Evolutionary conservation across 2,113 vertebrate species (phyloP).

Genomic region (Colius striatus): DNA sequence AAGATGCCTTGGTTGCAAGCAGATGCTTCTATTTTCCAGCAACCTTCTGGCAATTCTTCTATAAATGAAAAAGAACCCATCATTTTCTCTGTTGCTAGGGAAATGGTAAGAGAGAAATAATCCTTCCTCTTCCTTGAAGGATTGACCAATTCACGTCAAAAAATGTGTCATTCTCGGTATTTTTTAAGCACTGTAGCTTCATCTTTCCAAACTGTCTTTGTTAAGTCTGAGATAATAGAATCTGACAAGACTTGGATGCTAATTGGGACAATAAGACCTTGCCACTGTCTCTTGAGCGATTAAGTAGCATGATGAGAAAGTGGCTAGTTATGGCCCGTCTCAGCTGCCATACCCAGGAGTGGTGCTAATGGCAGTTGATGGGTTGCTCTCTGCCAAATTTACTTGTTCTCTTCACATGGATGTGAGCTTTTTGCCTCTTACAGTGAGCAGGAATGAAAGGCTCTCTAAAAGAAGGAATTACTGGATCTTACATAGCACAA

Average conservation of each 20-base stretch:
- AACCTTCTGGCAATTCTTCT: not conserved
- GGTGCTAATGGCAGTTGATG: not conserved
- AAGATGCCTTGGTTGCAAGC: not conserved
- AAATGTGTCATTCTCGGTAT: not conserved
- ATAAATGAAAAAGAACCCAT: not conserved
- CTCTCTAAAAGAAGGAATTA: conserved; percentile 12
- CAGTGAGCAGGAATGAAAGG: not conserved
- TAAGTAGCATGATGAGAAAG: not conserved
- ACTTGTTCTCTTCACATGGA: not conserved
- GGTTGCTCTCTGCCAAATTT: not conserved
- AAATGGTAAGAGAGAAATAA: not conserved
- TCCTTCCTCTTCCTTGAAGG: not conserved
- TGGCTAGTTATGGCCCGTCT: not conserved
- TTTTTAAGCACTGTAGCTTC: not conserved
- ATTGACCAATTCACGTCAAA: not conserved
- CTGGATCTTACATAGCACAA: not conserved
- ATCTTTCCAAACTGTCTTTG: not conserved
- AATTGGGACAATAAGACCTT: not conserved
- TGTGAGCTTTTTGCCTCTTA: not conserved
- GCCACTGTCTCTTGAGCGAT: not conserved
- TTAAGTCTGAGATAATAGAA: not conserved
- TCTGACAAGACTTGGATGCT: not conserved
- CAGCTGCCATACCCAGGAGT: not conserved
- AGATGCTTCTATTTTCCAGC: conserved; percentile 6
- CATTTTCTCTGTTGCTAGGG: conserved; percentile 36